These are phyloP conservation scores for Anser cygnoides DNA, from an alignment of 2,113 vertebrate species.

Conservation along the genomic window DNA sequence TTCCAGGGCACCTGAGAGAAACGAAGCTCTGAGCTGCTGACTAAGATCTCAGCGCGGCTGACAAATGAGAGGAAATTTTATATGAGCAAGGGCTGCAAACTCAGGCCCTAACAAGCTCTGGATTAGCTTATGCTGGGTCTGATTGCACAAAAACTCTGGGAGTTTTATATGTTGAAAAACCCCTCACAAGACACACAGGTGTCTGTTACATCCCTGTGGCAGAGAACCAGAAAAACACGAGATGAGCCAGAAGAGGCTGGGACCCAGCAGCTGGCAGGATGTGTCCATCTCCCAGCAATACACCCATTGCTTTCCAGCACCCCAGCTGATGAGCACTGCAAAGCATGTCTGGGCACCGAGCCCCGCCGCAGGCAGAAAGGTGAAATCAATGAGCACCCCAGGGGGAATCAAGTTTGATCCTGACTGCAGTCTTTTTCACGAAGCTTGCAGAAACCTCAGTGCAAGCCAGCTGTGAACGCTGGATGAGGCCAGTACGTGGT, in stretches of 20 bases:
- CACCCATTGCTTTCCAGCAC: background rate
- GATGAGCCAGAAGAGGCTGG: background rate
- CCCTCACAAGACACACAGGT: background rate
- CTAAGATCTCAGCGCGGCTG: background rate
- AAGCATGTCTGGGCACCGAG: slow-evolving; percentile 10
- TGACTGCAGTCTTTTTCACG: background rate
- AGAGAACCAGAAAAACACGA: background rate
- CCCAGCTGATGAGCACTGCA: slow-evolving; percentile 49
- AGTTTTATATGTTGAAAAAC: background rate
- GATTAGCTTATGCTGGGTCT: background rate
- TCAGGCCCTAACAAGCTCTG: background rate
- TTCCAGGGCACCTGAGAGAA: background rate
- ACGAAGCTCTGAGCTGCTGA: background rate
- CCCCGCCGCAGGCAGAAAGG: background rate
- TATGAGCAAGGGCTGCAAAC: background rate
- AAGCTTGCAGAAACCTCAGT: slow-evolving; percentile 25
- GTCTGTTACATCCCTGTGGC: background rate
- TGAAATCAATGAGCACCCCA: slow-evolving; percentile 45
- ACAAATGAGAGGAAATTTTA: background rate
- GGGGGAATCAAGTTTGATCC: slow-evolving; percentile 45
- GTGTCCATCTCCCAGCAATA: background rate
- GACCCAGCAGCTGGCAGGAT: background rate
- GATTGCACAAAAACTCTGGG: background rate
- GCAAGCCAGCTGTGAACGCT: background rate
- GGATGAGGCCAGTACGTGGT: background rate